Evolutionary conservation across 2,888 invertebrate species (phyloP), one percentile per base, ranked within the genome.

Genomic region (Eustalomyia histrio): DNA sequence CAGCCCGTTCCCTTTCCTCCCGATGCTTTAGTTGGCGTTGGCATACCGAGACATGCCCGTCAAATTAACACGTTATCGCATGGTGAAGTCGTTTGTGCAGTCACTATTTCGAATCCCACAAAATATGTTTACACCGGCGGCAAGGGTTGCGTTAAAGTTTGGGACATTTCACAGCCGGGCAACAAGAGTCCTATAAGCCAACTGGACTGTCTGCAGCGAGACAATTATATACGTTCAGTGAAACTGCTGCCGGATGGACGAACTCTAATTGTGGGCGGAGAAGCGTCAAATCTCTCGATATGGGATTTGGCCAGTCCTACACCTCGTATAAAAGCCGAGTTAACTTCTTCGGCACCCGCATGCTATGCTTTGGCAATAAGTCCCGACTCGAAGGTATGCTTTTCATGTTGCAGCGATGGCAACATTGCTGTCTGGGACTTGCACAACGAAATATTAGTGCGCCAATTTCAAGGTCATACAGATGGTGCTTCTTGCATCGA

Each of bases 401-500:
- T 99, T 92, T 97, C 98, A 89, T 99, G 99, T 91, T 99, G 99
- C 92, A 97, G 97, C 86, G 99, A 99, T 90, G 99, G 99, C 43
- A 97, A 98, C 91, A 98, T 99, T 87, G 97, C 98, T 35, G 97
- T 99, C 3, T 99, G 98, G 98, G 99, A 96, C 90, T 92, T 96
- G 63, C 95, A 96, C 86, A 96, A 95, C 92, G 97, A 98, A 91
- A 96, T 95, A 76, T 92, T 98, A 89, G 97, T 98, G 89, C 94
- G 97, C 86, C 96, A 97, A 92, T 96, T 96, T 92, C 96, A 96
- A 92, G 99, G 99, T 0, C 99, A 99, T 91, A 97, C 97, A 74
- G 99, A 99, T 91, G 99, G 99, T 83, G 99, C 99, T 71, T 97
- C 97, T 78, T 99, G 98, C 91, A 98, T 99, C 88, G 99, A 99